Evolutionary conservation across 2,888 invertebrate species (phyloP), one percentile per base, ranked within the genome.

Genomic region (Caenorhabditis sp.): DNA sequence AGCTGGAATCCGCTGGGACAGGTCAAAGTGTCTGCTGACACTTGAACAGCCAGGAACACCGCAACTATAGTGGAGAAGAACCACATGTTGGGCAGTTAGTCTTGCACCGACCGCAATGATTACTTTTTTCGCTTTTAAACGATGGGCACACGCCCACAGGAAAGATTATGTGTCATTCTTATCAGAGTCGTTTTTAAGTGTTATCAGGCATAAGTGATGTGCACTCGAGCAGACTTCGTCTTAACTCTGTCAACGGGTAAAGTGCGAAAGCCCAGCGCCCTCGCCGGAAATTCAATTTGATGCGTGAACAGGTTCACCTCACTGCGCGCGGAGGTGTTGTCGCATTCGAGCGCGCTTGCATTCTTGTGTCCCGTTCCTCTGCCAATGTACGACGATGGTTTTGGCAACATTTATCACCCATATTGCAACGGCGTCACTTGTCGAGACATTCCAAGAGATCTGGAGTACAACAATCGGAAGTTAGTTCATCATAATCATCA

Each of bases 401-500:
- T 84, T 58, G 84, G 84, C 11, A 72, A 77, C 20, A 51, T 76
- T n/a, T 82, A 71, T 37, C 82, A 84, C 62, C 68, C 60, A 1
- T 55, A 74, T 44, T 69, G 68, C 13, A 51, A 62, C 40, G 69
- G 61, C 15, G 2, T 82, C 15, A 56, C 84, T 1, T 82, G 82
- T 62, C 82, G 82, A 9, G 82, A 84, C 24, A 76, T 82, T 51
- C 82, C 82, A 11, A 60, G 82, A 64, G 71, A 79, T 50, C 51
- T 82, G 51, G 69, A 79, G 11, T 77, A 80, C 47, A 69, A 40
- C 32, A 84, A 82, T 60, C 56, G 71, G 13, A 80, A 69, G 32
- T 56, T 71, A n/a, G 77, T 79, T 8, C 79, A 82, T 56, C 84
- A 84, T 67, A 76, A 82, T 20, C 50, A 80, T 65, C 85, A 85